Base-by-base conservation (phyloP, 2,113 vertebrate species). In the Leucosticte australis region DNA sequence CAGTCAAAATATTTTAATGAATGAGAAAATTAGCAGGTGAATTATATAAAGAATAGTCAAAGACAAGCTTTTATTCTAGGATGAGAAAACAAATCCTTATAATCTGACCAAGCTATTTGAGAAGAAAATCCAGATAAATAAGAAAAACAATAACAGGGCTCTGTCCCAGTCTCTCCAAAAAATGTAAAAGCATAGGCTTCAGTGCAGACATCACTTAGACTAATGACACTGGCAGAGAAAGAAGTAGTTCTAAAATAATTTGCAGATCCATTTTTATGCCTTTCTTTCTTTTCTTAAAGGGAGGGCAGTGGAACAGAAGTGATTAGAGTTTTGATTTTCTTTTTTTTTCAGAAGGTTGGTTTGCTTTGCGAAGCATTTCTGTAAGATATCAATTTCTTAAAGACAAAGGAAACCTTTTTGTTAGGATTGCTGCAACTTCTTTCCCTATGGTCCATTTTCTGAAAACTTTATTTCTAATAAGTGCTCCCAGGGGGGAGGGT, bases 1-100 rank as follows among this genome's bases (percentile, higher is more conserved):
- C 4, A 73, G 76, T 75, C 81, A 92, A 87, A 94, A 89, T 67
- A 94, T 89, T 87, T 82, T 81, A 56, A 89, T 82, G 13, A 91
- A 87, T 20, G 44, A 27, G 50, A 91, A 94, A 94, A 91, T 60
- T 60, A 84, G 16, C 21, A 81, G 64, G 21, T 18, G 3, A 87
- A 63, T 74, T 74, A 46, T 21, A 57, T 12, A 49, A 52, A 83
- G 28, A 90, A 37, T 9, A 80, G 10, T 50, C 55, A 83, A 76
- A 94, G 42, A 73, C 26, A 83, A 87, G 39, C 10, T 74, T 83
- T 77, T 74, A 57, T 62, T 80, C 31, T 37, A 60, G 53, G 3
- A 80, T 52, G 19, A 79, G 11, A 55, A 92, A 92, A 35, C 5
- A 90, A 76, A 17, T 37, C 31, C 37, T 81, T 59, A 78, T 2